Percentiles rank a stretch among this genome's conserved stretches.
Evolutionary conservation across 2,113 vertebrate genomes (phyloP).

Genomic region (Fulmarus glacialis): DNA sequence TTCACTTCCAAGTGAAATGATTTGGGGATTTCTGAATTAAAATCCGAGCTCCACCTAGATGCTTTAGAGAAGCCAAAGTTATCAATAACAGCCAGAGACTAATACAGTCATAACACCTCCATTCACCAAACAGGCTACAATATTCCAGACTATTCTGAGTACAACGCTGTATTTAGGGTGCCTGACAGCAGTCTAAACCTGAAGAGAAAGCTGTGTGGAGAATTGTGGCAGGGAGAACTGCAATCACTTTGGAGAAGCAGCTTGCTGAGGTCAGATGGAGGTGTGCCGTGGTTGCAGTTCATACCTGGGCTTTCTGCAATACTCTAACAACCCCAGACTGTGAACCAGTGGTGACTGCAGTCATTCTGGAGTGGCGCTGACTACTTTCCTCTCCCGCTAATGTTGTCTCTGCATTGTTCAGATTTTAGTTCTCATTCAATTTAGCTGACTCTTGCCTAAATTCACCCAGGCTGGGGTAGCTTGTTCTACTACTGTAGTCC

Average conservation of each 20-base stretch:
- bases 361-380: neutral
- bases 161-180: neutral
- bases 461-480: neutral
- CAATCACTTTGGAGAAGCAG: neutral
- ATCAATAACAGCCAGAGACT: neutral
- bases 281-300: fast-evolving
- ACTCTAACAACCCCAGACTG: neutral
- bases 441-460: neutral
- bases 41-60: neutral
- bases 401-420: neutral
- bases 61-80: neutral
- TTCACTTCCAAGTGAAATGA: neutral
- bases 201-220: neutral
- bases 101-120: neutral
- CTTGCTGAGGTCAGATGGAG: fast-evolving
- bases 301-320: neutral
- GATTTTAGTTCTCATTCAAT: neutral
- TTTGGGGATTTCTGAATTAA: neutral
- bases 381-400: neutral
- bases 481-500: neutral
- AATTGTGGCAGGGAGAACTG: neutral
- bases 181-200: neutral
- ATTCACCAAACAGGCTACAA: neutral
- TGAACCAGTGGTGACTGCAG: neutral
- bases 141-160: neutral